Base-by-base conservation (phyloP, 2,888 invertebrate species). In the Conops quadrifasciatus region DNA sequence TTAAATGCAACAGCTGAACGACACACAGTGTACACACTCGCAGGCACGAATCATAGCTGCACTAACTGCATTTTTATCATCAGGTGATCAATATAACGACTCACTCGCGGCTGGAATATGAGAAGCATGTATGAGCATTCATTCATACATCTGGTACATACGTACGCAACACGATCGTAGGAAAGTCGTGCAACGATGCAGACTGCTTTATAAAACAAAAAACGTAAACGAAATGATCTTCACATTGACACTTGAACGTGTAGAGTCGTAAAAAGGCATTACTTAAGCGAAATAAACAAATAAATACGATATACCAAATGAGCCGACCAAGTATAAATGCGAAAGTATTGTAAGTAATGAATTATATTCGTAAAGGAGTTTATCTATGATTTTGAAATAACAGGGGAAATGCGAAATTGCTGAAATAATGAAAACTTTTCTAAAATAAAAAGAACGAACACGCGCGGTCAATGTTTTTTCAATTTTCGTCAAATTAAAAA, bases 191-290 rank as follows among this genome's bases (percentile, higher is more conserved):
- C 62, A 19, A 28, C 58, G 24, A 24, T 7, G n/a, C 5, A n/a
- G n/a, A n/a, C n/a, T n/a, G n/a, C n/a, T 15, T n/a, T 3, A 49
- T 49, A 19, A 19, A 49, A 49, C 5, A 16, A 19, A 56, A 56
- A 5, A 21, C 19, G 53, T 56, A 24, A 21, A 24, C 19, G 49
- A 49, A 49, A 21, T 53, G 65, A 65, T 65, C 65, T 65, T 65
- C 65, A 65, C 65, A 65, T 65, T 65, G 65, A 65, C 36, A 53
- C 28, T 53, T 30, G 53, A n/a, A 49, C 64, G 15, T 64, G 47
- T 24, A 64, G 16, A 49, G 19, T 16, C 11, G 30, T 51, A 60
- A 16, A 56, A 56, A 19, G 15, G 45, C 45, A 63, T 13, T 3
- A 28, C 30, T 21, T 1, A n/a, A 13, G 21, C 56, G 19, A 9